Conservation (phyloP, 2,888 invertebrate genomes). For the Cataglyphis cursor region DNA sequence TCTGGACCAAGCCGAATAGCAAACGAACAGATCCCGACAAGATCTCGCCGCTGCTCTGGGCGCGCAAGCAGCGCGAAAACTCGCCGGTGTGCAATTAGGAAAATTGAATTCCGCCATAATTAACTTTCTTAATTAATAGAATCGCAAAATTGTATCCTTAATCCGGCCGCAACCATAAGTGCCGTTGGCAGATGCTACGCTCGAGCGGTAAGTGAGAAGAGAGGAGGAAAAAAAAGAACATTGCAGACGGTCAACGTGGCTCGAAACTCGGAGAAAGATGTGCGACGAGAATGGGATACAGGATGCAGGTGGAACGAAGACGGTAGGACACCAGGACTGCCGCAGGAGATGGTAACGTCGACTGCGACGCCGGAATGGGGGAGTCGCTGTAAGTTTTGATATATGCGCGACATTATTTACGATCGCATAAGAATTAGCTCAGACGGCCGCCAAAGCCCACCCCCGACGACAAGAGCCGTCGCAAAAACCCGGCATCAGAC, state of each 20-base stretch:
- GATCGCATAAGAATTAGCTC: conserved; percentile 85
- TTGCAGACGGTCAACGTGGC: conserved; percentile 24
- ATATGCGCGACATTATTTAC: conserved; percentile 85
- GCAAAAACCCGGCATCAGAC: conserved; percentile 72
- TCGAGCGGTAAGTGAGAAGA: conserved; percentile 29
- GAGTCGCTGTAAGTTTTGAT: conserved; percentile 83
- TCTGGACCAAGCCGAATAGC: conserved; percentile 20
- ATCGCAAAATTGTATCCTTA: conserved; percentile 82
- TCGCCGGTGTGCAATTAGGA: conserved; percentile 82
- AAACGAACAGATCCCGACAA: conserved; percentile 56
- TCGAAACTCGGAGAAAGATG: conserved; percentile 44
- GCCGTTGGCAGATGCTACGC: conserved; percentile 67
- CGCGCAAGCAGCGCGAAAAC: conserved; percentile 62
- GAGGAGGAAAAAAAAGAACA: not conserved
- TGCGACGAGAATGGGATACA: conserved; percentile 21
- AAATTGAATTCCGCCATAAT: conserved; percentile 82
- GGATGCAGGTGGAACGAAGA: conserved; percentile 43
- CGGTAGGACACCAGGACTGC: conserved; percentile 63
- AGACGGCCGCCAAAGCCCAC: conserved; percentile 74
- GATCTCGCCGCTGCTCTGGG: conserved; percentile 11
- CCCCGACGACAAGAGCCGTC: conserved; percentile 9
- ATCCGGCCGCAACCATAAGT: conserved; percentile 77
- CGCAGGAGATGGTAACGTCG: conserved; percentile 62
- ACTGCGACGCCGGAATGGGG: conserved; percentile 72
- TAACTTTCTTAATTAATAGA: conserved; percentile 84